Evolutionary conservation across 2,888 invertebrate species (phyloP), one percentile per base, ranked within the genome.

Genomic region (Macrosiphum euphorbiae): DNA sequence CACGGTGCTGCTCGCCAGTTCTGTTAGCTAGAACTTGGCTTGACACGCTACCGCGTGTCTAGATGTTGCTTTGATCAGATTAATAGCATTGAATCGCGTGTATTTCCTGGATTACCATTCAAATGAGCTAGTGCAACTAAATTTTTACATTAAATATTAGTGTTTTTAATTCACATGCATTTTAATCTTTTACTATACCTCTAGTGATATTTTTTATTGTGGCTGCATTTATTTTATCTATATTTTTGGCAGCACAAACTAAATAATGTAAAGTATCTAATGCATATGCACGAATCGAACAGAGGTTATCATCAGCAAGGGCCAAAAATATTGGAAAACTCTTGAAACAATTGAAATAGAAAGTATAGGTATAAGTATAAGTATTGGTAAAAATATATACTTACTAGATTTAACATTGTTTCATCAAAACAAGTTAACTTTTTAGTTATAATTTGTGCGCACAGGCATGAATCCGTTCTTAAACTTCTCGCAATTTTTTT

Each of bases 401-500:
- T 58, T 86, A 94, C 93, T 86, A 50, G 93, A 41, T 94, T 85
- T 61, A 94, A 90, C 50, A 90, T 94, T 28, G n/a, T 50, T n/a
- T 90, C 86, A 44, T 89, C 35, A 67, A 86, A 90, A 86, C 28
- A 50, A 61, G 50, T 67, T 11, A 90, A 61, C 35, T 94, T 94
- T 11, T 85, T 50, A 41, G 41, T 84, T 41, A 94, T 90, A 35
- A 41, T 94, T 28, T 90, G 85, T 26, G 93, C 0, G 97, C 96
- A 10, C 26, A 94, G 50, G 50, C 93, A 90, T 11, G 98, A 97
- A 67, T 98, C 97, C 0, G 98, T 97, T 90, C 98, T 96, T 90
- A 98, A 97, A 0, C 98, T 97, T 95, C 97, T 97, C 0, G 98
- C 97, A 0, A 97, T n/a, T n/a, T n/a, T 97, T 88, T 97, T 96